phyloP scores from a whole-genome alignment of 2,797 vertebrate species.

The Acanthornis magna region DNA sequence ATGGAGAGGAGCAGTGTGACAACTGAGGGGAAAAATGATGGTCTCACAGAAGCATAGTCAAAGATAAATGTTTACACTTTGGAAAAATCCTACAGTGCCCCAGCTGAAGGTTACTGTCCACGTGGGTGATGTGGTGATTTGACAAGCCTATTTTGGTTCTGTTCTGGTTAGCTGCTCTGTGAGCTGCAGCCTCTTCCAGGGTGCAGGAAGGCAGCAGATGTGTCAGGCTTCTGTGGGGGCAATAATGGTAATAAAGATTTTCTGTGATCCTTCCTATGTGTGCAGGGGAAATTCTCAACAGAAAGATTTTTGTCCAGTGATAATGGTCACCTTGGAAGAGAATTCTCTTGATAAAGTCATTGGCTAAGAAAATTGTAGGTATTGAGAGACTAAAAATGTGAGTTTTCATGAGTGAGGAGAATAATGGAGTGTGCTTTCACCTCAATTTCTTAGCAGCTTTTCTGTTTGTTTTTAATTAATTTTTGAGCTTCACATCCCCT shows the following conservation, averaged over 20 bases:
- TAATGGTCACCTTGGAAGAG: background rate
- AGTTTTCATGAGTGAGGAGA: background rate
- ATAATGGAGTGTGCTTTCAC: background rate
- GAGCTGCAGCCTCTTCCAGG: background rate
- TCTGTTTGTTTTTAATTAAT: background rate
- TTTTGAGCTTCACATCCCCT: background rate
- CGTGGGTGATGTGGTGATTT: background rate
- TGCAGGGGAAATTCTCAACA: background rate
- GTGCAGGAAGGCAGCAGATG: background rate
- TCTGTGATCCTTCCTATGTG: background rate
- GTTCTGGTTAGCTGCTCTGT: background rate
- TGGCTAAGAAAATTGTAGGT: background rate
- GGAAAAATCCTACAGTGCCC: background rate
- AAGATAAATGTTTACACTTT: background rate
- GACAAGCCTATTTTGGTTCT: background rate
- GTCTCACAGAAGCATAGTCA: background rate
- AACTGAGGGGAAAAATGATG: accelerated
- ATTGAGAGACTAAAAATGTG: background rate
- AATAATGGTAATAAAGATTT: background rate
- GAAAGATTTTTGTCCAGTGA: background rate
- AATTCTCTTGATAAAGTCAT: background rate
- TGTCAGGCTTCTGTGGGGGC: background rate
- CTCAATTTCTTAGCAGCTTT: background rate
- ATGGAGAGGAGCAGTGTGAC: background rate
- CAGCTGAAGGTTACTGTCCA: background rate